Conservation (phyloP, 2,888 invertebrate genomes). For the Nipponacmea schrenckii region DNA sequence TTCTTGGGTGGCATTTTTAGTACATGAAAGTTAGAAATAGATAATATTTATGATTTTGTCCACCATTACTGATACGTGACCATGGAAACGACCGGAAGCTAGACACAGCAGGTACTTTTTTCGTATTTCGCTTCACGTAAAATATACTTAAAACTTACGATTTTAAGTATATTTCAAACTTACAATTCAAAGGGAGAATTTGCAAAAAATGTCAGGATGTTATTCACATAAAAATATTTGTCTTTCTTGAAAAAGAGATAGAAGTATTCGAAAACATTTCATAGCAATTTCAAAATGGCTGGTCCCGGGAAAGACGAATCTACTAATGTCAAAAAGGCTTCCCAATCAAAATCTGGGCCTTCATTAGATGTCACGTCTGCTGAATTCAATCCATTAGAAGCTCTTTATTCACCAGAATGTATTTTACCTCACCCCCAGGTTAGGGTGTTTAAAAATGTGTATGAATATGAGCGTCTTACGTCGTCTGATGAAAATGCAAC, state of each 20-base stretch:
- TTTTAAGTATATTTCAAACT: too few relatives aligned
- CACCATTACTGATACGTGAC: background rate
- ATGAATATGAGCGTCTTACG: constrained; percentile 45
- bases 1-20: constrained; percentile 58
- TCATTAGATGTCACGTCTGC: constrained; percentile 45
- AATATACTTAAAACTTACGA: too few relatives aligned
- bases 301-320: constrained; percentile 32
- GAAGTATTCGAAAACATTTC: too few relatives aligned
- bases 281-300: constrained; percentile 39
- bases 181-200: too few relatives aligned
- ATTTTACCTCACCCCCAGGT: constrained; percentile 41
- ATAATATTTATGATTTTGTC: background rate
- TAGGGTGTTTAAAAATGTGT: constrained; percentile 46
- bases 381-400: constrained; percentile 47
- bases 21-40: background rate
- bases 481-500: background rate
- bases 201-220: too few relatives aligned
- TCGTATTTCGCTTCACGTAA: too few relatives aligned
- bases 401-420: constrained; percentile 39
- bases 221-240: too few relatives aligned
- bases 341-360: constrained; percentile 6
- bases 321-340: constrained; percentile 22
- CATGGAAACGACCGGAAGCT: too few relatives aligned
- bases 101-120: too few relatives aligned
- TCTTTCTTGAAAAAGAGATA: too few relatives aligned